phyloP scores from a whole-genome alignment of 1,140 invertebrate species.

The Triops longicaudatus region DNA sequence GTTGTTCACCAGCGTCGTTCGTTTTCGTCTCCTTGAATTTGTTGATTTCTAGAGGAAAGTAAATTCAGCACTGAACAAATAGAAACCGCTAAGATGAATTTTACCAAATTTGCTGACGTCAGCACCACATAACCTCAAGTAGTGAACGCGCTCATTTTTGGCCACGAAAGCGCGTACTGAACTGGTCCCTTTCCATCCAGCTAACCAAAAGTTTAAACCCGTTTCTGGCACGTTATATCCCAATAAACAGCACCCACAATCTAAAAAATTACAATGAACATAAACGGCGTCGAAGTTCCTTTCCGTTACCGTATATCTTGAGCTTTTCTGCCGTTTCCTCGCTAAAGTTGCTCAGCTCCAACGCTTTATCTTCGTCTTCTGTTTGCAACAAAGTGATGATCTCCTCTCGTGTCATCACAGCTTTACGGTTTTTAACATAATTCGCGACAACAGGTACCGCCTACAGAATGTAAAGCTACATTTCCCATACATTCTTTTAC shows the following conservation, averaged over 20 bases:
- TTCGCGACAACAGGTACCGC: conserved; percentile 34
- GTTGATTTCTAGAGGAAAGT: conserved; percentile 33
- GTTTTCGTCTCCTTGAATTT: conserved; percentile 32
- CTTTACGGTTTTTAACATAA: conserved; percentile 42
- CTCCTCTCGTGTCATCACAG: conserved; percentile 65
- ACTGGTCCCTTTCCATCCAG: conserved; percentile 82
- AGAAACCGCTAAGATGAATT: neutral
- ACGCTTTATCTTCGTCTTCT: conserved; percentile 61
- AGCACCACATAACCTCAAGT: conserved; percentile 68
- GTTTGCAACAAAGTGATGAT: conserved; percentile 64
- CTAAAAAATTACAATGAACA: conserved; percentile 19
- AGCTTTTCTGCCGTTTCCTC: conserved; percentile 47
- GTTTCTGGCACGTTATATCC: conserved; percentile 11
- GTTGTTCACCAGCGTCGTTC: neutral
- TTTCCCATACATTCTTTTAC: conserved; percentile 7
- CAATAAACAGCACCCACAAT: conserved; percentile 18
- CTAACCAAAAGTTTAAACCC: conserved; percentile 57
- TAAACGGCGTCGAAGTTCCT: conserved; percentile 13
- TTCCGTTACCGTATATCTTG: conserved; percentile 35
- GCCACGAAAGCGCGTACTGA: conserved; percentile 79
- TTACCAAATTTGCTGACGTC: conserved; percentile 69
- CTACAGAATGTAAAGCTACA: conserved; percentile 39
- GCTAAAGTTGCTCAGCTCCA: conserved; percentile 55
- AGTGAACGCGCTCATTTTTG: conserved; percentile 71
- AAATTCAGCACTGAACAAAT: conserved; percentile 23